Evolutionary conservation across 92 coral and sea anemone genomes (phyloP), one percentile per base, ranked within the genome.

Genomic region (Montipora capitata): DNA sequence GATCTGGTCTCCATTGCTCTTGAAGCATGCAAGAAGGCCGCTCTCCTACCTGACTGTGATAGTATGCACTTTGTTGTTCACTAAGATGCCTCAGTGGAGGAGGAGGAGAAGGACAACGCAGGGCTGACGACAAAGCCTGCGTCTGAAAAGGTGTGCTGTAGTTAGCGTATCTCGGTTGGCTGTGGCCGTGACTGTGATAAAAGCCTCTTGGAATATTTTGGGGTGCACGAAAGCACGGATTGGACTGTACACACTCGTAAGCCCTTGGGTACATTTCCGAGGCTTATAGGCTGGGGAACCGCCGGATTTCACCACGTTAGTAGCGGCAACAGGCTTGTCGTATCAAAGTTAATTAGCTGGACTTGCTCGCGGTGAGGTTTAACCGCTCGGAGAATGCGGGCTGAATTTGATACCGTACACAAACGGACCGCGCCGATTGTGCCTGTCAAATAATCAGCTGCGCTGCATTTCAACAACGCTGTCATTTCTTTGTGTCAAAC

Each of bases 331-430:
- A 83, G 87, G 78, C 61, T 72, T 83, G 56, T 83, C 38, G 61
- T 44, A 73, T 83, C 87, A 72, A 59, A 72, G 35, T 44, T 73
- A 83, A 83, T 83, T 83, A 72, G 64, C 79, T 11, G 80, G 78
- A 38, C 61, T 72, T 83, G 20, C 87, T 83, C 87, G 62, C 72
- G 87, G 79, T 72, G 87, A 70, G 87, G 54, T 70, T 57, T 52
- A 70, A 61, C 79, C 59, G 91, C 17, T 80, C 79, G 52, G 88
- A 80, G 88, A 89, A 92, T 92, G 74, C 83, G 94, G 85, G 80
- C 87, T 88, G 98, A 93, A 95, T 93, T 85, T 74, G 96, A 95
- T 91, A 91, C 95, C 75, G 64, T 67, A 89, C 89, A 85, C 96
- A 93, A 86, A 93, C 90, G 81, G 73, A 84, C 96, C 96, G 96